phyloP scores from a whole-genome alignment of 2,797 vertebrate genomes.

The Anniella stebbinsi region DNA sequence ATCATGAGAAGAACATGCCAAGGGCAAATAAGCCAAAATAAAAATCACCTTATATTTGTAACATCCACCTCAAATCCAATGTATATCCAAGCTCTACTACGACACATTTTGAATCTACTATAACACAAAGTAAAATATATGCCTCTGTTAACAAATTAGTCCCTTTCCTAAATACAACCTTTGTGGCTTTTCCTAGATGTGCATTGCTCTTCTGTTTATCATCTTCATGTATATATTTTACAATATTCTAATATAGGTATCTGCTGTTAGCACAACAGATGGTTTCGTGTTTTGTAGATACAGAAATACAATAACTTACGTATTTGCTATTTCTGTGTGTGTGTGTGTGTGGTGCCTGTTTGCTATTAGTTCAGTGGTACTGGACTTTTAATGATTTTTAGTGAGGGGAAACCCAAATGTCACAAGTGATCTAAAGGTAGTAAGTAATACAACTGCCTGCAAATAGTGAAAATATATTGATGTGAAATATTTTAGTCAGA shows the following conservation, averaged over 20 bases:
- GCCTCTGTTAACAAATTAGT: not conserved
- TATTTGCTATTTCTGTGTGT: not conserved
- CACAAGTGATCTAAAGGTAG: not conserved
- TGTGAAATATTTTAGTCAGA: not conserved
- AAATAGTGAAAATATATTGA: not conserved
- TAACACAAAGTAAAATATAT: not conserved
- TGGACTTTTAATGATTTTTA: not conserved
- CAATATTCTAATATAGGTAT: not conserved
- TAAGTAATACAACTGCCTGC: not conserved
- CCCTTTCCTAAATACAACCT: not conserved
- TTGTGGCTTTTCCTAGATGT: not conserved
- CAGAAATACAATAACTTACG: not conserved
- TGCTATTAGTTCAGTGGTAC: not conserved
- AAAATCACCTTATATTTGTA: not conserved
- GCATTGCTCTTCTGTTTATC: constrained; percentile 2
- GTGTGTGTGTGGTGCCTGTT: no score
- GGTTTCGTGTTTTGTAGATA: not conserved
- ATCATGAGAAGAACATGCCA: not conserved
- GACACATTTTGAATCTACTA: not conserved
- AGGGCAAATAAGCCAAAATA: not conserved
- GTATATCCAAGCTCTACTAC: not conserved
- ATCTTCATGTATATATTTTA: not conserved
- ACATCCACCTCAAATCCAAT: not conserved
- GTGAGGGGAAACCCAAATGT: not conserved
- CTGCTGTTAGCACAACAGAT: constrained; percentile 6